phyloP scores from a whole-genome alignment of 2,113 vertebrate species.

The Apodemus sylvaticus region DNA sequence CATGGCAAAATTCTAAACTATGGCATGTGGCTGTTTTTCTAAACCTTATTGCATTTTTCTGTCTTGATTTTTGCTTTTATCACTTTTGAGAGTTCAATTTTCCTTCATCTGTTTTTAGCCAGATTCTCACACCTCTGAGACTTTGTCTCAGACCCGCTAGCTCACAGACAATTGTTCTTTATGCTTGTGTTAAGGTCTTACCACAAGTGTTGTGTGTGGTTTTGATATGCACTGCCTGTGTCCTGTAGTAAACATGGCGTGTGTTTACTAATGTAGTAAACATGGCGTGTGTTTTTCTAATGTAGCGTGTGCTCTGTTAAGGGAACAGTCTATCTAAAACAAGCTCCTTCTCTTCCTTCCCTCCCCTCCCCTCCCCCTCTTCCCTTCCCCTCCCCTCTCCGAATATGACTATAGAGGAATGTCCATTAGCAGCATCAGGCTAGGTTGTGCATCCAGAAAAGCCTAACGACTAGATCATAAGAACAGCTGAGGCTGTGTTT shows the following conservation, averaged over 20 bases:
- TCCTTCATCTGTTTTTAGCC: background rate
- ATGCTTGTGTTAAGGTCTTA: background rate
- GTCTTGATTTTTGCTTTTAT: background rate
- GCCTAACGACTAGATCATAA: background rate
- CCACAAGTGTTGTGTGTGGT: background rate
- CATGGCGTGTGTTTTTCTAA: background rate
- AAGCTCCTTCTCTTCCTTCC: background rate
- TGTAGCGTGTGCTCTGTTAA: background rate
- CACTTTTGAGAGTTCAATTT: background rate
- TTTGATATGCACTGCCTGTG: background rate
- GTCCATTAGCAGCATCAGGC: background rate
- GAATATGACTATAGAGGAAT: background rate
- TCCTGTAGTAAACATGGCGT: background rate
- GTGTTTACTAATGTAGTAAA: background rate
- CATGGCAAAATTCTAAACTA: background rate
- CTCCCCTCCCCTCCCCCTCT: no score
- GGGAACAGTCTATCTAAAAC: background rate
- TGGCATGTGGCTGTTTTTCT: background rate
- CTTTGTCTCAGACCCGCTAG: background rate
- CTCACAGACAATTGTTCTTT: background rate
- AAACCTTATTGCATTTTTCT: background rate
- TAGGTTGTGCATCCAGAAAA: background rate
- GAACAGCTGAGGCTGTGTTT: slow-evolving; percentile 72
- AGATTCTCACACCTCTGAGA: background rate
- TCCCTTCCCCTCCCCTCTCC: no score